Conservation (phyloP, 2,888 invertebrate genomes). For the Eilema depressum region DNA sequence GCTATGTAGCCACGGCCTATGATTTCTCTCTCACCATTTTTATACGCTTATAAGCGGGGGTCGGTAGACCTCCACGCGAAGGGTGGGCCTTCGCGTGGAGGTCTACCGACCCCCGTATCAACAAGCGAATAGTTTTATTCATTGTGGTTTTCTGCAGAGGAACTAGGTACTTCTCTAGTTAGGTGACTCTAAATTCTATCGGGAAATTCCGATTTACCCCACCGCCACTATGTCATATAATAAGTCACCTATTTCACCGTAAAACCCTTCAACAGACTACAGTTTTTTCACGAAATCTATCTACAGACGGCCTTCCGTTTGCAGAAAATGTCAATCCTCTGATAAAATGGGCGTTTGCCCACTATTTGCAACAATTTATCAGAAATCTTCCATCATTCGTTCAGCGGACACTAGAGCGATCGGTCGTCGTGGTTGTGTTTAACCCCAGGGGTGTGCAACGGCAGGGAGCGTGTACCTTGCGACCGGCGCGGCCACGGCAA, state of each 20-base stretch:
- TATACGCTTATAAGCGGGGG: background rate
- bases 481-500: slow-evolving; percentile 73
- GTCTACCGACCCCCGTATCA: background rate
- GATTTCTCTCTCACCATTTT: background rate
- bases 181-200: slow-evolving; percentile 2
- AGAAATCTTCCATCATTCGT: slow-evolving; percentile 26
- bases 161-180: background rate
- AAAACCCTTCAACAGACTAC: slow-evolving; percentile 9
- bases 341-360: background rate
- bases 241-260: background rate
- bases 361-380: slow-evolving; percentile 16
- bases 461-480: slow-evolving; percentile 63
- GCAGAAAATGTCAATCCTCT: background rate
- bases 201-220: background rate
- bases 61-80: too few species aligned
- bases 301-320: background rate
- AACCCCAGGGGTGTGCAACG: slow-evolving; percentile 79
- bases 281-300: background rate
- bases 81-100: background rate
- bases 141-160: background rate
- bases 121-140: background rate
- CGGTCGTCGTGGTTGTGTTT: slow-evolving; percentile 48
- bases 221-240: background rate
- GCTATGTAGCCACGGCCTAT: slow-evolving; percentile 55
- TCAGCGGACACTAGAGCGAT: slow-evolving; percentile 41